Conservation (phyloP, 2,113 vertebrate species). For the Rhea americana region DNA sequence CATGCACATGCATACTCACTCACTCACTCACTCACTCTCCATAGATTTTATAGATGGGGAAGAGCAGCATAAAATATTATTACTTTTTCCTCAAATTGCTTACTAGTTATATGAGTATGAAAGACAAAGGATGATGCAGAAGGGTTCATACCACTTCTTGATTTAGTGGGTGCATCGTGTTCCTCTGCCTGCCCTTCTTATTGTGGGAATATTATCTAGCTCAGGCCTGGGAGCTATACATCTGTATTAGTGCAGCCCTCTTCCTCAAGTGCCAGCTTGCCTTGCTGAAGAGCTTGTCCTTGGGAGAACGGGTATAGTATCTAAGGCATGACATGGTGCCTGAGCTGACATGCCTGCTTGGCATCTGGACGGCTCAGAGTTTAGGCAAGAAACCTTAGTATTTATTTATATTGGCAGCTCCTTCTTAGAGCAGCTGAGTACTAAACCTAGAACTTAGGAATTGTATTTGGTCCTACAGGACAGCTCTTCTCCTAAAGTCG, state of each 20-base stretch:
- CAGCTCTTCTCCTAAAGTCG: not conserved
- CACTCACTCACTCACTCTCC: no score
- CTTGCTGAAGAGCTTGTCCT: not conserved
- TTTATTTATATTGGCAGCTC: not conserved
- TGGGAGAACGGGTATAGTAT: not conserved
- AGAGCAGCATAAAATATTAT: rapidly evolving
- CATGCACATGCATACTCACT: no score
- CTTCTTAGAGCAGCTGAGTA: not conserved
- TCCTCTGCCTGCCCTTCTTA: not conserved
- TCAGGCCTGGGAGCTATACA: not conserved
- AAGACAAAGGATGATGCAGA: not conserved
- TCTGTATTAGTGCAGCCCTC: not conserved
- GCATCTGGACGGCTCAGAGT: not conserved
- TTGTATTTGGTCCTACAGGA: no score
- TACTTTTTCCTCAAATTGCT: not conserved
- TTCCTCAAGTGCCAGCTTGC: not conserved
- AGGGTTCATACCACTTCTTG: not conserved
- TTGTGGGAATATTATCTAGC: not conserved
- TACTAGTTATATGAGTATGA: not conserved
- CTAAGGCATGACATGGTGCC: not conserved
- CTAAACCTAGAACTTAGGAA: not conserved
- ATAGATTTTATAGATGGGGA: not conserved
- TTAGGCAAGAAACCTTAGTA: not conserved
- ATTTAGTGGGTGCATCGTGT: not conserved
- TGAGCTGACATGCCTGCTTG: not conserved